Conservation (phyloP, 2,113 vertebrate genomes). For the Calidris pygmaea region DNA sequence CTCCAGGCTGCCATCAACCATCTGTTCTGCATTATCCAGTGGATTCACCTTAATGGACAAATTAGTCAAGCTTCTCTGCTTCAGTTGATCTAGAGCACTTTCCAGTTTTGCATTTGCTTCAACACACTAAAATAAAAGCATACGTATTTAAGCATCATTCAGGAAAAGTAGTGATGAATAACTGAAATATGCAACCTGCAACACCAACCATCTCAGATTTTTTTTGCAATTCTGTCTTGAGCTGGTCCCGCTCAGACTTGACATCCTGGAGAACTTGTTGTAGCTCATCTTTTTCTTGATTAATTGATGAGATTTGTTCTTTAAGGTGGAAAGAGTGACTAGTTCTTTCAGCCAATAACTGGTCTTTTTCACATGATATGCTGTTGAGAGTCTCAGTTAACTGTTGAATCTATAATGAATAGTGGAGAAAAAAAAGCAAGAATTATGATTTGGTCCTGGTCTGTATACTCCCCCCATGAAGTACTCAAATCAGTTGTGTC, state of each 20-base stretch:
- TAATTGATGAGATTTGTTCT: conserved; percentile 12
- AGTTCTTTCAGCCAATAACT: conserved; percentile 37
- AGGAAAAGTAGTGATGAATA: not conserved
- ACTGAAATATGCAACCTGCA: not conserved
- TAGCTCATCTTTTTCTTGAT: conserved; percentile 14
- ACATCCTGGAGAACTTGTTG: not conserved
- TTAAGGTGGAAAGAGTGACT: not conserved
- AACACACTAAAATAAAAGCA: not conserved
- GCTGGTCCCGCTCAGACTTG: not conserved
- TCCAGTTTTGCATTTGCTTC: conserved; percentile 29
- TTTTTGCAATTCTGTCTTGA: conserved; percentile 7
- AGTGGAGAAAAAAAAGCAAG: not conserved
- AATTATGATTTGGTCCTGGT: not conserved
- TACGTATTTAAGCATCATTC: not conserved
- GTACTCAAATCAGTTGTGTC: not conserved
- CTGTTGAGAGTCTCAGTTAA: not conserved
- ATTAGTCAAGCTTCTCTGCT: not conserved
- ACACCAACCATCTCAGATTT: not conserved
- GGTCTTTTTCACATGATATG: not conserved
- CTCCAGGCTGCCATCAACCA: not conserved
- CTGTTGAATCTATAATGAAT: not conserved
- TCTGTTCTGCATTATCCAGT: not conserved
- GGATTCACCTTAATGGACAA: not conserved
- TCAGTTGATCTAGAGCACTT: conserved; percentile 15
- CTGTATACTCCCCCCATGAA: not conserved